Conservation (phyloP, 2,113 vertebrate genomes). For the Clarias gariepinus region DNA sequence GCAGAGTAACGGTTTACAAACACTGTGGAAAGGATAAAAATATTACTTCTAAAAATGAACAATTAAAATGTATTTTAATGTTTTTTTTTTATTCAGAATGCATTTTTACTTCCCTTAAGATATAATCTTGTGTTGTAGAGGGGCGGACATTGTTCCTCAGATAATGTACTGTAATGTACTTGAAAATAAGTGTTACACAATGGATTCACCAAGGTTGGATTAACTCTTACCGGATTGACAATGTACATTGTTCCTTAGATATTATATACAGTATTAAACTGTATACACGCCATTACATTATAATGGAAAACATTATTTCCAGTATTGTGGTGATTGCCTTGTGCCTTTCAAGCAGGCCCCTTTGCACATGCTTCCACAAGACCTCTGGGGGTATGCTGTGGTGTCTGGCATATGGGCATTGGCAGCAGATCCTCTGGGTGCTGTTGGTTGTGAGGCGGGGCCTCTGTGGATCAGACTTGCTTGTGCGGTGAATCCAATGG, state of each 20-base stretch:
- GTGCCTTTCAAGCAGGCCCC: too few species aligned
- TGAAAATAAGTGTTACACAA: slow-evolving; percentile 32
- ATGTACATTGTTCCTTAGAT: too few species aligned
- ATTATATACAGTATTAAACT: background rate
- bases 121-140: background rate
- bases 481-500: too few species aligned
- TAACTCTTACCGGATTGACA: slow-evolving; percentile 8
- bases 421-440: too few species aligned
- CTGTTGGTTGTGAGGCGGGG: too few species aligned
- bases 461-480: too few species aligned
- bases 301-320: too few species aligned
- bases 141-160: background rate
- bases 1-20: background rate
- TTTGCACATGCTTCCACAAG: too few species aligned
- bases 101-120: background rate
- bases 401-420: too few species aligned
- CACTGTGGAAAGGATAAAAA: background rate
- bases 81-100: background rate
- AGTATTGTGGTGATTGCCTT: too few species aligned
- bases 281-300: background rate
- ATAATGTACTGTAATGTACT: too few species aligned
- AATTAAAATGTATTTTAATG: background rate
- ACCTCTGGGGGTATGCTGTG: too few species aligned
- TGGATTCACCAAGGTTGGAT: slow-evolving; percentile 10
- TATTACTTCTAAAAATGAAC: background rate